A percentile compares a stretch with the other conserved stretches of the same genome.
phyloP scores from a whole-genome alignment of 2,888 invertebrate species.

The Pollenia griseotomentosa region DNA sequence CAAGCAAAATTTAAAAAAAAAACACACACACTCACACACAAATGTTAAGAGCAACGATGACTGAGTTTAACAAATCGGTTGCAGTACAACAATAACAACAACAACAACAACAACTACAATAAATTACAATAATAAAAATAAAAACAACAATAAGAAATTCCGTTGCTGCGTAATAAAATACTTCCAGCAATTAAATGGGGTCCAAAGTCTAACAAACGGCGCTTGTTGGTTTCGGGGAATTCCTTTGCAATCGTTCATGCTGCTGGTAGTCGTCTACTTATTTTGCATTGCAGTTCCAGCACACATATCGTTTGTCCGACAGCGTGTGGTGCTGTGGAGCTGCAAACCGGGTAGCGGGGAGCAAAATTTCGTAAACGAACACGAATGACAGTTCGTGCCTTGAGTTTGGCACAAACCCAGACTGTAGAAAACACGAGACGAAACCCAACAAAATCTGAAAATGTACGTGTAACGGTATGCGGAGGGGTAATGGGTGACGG shows the following conservation, averaged over 20 bases:
- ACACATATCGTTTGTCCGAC: constrained; percentile 39
- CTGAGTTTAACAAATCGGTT: constrained; percentile 63
- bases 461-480: neutral
- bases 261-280: constrained; percentile 58
- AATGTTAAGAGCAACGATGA: constrained; percentile 57
- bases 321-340: neutral
- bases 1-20: constrained; percentile 19
- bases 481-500: neutral
- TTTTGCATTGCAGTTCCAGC: constrained; percentile 53
- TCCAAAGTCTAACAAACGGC: constrained; percentile 75
- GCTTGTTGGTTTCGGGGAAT: constrained; percentile 76
- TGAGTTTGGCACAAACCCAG: constrained; percentile 71
- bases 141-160: constrained; percentile 58
- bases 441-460: constrained; percentile 13
- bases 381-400: constrained; percentile 57
- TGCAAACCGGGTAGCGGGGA: constrained; percentile 8
- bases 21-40: neutral
- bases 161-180: constrained; percentile 73
- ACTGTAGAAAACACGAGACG: constrained; percentile 60
- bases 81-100: constrained; percentile 69
- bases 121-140: constrained; percentile 33
- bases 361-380: constrained; percentile 48
- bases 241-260: constrained; percentile 73
- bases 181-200: constrained; percentile 72
- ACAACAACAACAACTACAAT: constrained; percentile 22